Evolutionary conservation across 2,113 vertebrate genomes (phyloP), one percentile per base, ranked within the genome.

Genomic region (Phoxinus phoxinus): DNA sequence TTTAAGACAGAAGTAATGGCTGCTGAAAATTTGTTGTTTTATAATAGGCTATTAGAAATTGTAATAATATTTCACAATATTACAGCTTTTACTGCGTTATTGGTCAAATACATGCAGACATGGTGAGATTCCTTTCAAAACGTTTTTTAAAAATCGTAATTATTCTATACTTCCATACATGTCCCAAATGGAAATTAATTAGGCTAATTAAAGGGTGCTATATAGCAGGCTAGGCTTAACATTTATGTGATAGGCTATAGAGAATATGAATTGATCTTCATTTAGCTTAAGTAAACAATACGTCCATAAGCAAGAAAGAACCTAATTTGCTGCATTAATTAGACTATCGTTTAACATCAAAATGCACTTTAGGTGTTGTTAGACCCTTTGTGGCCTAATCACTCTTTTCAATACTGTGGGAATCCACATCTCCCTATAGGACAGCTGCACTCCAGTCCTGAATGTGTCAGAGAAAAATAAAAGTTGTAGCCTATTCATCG

Each of bases 381-480:
- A 71, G 59, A 41, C 75, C 19, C 3, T 23, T 37, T n/a, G n/a
- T n/a, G 37, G 41, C 72, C 72, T 83, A 89, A 89, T 83, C 73
- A 21, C 74, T 82, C 83, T 87, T 83, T 85, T 89, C 85, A 87
- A 72, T 72, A 74, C 73, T 87, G 88, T 89, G 88, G 86, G 88
- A 87, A 89, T 87, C 44, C 19, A 6, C 78, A 56, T 53, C 77
- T 73, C 86, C 85, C 82, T 86, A 82, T 73, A 86, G 59, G 86
- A 84, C 88, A 89, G 83, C 83, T 89, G 88, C 83, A 84, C 56
- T 67, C 41, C 37, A 85, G 83, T 27, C 69, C 51, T 77, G 13
- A 79, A 67, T 11, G 46, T 69, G 74, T 41, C 73, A 67, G 61
- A 56, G 21, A 79, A 78, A 76, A 86, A 87, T 56, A 87, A 59